phyloP scores from a whole-genome alignment of 2,888 invertebrate species.

The Norana najaformis region DNA sequence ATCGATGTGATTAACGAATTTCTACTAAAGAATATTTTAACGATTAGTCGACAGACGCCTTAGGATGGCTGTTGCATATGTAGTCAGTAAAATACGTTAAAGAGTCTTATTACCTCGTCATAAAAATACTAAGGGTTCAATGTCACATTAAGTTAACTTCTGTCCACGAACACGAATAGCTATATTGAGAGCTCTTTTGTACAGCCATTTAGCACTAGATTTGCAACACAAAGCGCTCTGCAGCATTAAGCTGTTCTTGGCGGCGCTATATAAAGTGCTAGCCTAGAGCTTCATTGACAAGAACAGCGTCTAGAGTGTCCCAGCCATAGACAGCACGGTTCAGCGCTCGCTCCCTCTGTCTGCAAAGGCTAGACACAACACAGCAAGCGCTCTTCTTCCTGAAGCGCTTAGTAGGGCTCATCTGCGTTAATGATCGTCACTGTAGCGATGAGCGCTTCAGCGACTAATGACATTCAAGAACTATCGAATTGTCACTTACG shows the following conservation, averaged over 20 bases:
- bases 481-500: not conserved
- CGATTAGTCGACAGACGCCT: not conserved
- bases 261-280: no score
- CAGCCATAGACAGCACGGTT: not conserved
- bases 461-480: not conserved
- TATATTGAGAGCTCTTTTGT: not conserved
- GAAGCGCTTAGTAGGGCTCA: not conserved
- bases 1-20: not conserved
- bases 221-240: not conserved
- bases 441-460: not conserved
- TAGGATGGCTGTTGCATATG: not conserved
- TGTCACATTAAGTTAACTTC: not conserved
- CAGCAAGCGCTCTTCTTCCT: not conserved
- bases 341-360: not conserved
- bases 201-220: not conserved
- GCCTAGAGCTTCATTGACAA: not conserved
- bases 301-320: not conserved
- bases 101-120: not conserved
- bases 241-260: not conserved
- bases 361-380: not conserved
- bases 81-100: not conserved
- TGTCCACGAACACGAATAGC: not conserved
- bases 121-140: not conserved
- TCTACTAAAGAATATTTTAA: not conserved
- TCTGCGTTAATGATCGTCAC: not conserved